A percentile compares a stretch with the other conserved stretches of the same genome.
phyloP scores from a whole-genome alignment of 2,113 vertebrate genomes.

The Peromyscus californicus region DNA sequence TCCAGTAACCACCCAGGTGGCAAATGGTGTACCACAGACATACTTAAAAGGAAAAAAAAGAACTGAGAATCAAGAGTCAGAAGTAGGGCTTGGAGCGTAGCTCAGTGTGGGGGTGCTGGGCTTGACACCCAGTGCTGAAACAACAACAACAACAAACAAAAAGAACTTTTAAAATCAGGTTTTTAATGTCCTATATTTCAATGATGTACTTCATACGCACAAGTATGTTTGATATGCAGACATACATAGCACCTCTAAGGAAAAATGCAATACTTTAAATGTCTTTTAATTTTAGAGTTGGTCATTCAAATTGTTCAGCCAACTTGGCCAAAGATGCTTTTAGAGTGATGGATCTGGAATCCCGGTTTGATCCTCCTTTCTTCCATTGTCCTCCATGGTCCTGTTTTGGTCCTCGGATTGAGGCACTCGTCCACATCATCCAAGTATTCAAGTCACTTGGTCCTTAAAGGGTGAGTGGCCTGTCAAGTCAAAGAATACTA shows the following conservation, averaged over 20 bases:
- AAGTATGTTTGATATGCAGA: neutral
- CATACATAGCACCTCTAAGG: conserved; percentile 13
- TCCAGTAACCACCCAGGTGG: conserved; percentile 91
- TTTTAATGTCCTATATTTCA: conserved; percentile 3
- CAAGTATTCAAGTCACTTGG: neutral
- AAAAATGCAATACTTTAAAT: conserved; percentile 54
- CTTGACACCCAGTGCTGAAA: neutral
- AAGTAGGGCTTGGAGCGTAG: neutral
- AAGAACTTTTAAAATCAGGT: neutral
- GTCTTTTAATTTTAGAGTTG: conserved; percentile 18
- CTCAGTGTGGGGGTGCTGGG: neutral
- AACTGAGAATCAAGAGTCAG: neutral
- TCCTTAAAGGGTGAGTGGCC: neutral
- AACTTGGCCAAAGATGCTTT: neutral
- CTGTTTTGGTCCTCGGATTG: neutral
- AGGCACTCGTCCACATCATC: neutral
- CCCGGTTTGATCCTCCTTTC: neutral
- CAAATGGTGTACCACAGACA: conserved; percentile 89
- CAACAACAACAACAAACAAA: neutral
- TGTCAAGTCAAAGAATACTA: conserved; percentile 36
- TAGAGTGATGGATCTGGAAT: conserved; percentile 38
- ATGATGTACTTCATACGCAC: neutral
- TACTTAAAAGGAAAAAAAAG: conserved; percentile 64
- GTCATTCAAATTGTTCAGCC: conserved; percentile 53
- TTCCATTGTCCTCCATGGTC: neutral